A percentile compares a stretch with the other conserved stretches of the same genome.
Evolutionary conservation across 2,888 invertebrate species (phyloP).

Genomic region (Microctonus hyperodae): DNA sequence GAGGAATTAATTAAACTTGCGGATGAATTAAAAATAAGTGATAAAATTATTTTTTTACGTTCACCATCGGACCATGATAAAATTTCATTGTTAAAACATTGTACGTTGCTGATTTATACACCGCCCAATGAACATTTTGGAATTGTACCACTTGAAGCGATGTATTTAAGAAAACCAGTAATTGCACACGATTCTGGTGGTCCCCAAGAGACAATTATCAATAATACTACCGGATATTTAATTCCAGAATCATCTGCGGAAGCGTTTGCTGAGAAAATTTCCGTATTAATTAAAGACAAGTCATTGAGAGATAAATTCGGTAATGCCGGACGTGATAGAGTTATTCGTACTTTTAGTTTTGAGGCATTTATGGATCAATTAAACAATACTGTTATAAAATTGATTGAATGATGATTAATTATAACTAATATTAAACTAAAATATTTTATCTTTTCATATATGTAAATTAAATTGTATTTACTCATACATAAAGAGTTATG

Average conservation of each 20-base stretch:
- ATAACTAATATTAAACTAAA: too few species aligned
- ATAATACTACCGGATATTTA: conserved; percentile 82
- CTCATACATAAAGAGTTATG: too few species aligned
- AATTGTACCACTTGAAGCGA: conserved; percentile 98
- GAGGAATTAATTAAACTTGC: conserved; percentile 76
- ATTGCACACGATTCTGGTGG: conserved; percentile 96
- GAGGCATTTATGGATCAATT: conserved; percentile 78
- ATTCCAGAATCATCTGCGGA: conserved; percentile 74
- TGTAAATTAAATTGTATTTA: too few species aligned
- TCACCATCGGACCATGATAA: conserved; percentile 90
- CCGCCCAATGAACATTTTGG: conserved; percentile 98
- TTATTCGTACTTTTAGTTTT: conserved; percentile 84
- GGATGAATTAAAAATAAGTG: conserved; percentile 70
- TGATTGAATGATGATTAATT: conserved; percentile 25
- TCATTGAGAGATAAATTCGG: conserved; percentile 75
- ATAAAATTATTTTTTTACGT: conserved; percentile 82
- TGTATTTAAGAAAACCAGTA: conserved; percentile 93
- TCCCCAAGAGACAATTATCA: conserved; percentile 88
- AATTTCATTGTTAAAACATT: conserved; percentile 77
- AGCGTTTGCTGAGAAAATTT: conserved; percentile 82
- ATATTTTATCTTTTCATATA: too few species aligned
- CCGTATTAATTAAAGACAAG: conserved; percentile 71
- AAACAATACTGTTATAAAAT: conserved; percentile 62
- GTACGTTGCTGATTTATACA: conserved; percentile 89
- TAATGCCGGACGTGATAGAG: conserved; percentile 75